phyloP scores from a whole-genome alignment of 2,113 vertebrate genomes.

The Ameiurus melas region DNA sequence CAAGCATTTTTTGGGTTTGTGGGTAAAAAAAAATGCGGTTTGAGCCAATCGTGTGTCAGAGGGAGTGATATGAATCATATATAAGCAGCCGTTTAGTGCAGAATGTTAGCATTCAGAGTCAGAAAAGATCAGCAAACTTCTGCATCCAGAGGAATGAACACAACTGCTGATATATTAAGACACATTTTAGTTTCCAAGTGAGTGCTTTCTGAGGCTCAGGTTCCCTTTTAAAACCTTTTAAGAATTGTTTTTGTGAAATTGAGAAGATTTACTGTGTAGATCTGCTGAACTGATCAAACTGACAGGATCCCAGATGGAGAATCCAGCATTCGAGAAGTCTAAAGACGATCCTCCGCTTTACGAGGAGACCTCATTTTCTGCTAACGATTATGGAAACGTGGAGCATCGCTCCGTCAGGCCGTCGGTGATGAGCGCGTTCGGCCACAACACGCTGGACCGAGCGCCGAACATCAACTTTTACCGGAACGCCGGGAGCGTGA shows the following conservation, averaged over 20 bases:
- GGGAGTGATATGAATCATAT: slow-evolving; percentile 57
- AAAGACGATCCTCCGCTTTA: slow-evolving; percentile 81
- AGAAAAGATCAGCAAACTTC: neutral
- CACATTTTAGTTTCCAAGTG: neutral
- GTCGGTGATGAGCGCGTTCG: slow-evolving; percentile 84
- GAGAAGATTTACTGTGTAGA: neutral
- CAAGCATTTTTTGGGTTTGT: slow-evolving; percentile 58
- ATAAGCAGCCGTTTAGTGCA: slow-evolving; percentile 51
- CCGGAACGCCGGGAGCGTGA: slow-evolving; percentile 88
- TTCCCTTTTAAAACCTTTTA: neutral
- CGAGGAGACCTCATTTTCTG: slow-evolving; percentile 82
- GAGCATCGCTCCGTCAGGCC: slow-evolving; percentile 74
- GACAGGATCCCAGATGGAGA: slow-evolving; percentile 66
- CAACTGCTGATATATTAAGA: neutral
- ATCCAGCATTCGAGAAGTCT: slow-evolving; percentile 62
- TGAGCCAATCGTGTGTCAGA: slow-evolving; percentile 66
- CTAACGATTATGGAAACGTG: slow-evolving; percentile 68
- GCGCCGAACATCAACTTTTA: slow-evolving; percentile 94
- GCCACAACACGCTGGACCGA: slow-evolving; percentile 92
- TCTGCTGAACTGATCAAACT: neutral
- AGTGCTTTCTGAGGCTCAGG: neutral
- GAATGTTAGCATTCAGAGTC: neutral
- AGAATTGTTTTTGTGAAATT: neutral
- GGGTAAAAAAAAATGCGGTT: slow-evolving; percentile 53
- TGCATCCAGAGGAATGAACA: neutral